Base-by-base conservation (phyloP, 2,888 invertebrate species). In the Lochmaea crataegi region DNA sequence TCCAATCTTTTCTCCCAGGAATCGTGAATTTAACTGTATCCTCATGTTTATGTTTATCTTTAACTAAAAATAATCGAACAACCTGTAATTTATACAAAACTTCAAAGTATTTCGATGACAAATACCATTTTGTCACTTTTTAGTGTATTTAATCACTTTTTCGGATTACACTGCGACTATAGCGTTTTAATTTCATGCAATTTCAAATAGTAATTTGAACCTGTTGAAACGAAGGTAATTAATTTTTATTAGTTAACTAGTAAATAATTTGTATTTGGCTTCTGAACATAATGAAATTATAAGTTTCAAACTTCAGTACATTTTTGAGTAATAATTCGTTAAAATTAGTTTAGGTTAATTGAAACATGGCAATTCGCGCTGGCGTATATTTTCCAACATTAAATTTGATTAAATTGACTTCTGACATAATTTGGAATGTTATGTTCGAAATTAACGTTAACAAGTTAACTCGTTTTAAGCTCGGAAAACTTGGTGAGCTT, bases 241-340 rank as follows among this genome's bases (percentile, higher is more conserved):
- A 58, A 11, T 22, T 12, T 57, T 18, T 57, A 58, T n/a, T 12
- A 32, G 1, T 32, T 53, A 53, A 53, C 58, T 58, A 5, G 32
- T 58, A 12, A 14, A 58, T 58, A 58, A 32, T 58, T 58, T 58
- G 58, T 58, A 58, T n/a, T n/a, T 12, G 58, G 14, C 18, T 41
- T 42, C 38, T 63, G 42, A 11, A 41, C 61, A 12, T 63, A 63
- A 63, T 63, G 10, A 12, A 63, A 63, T 63, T 63, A 61, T 16
- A 63, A 41, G 61, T 63, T 63, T 63, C 12, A 41, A 63, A 42
- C 61, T 42, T 63, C 18, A 63, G 61, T 63, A 60, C 42, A 63
- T 41, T 63, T 63, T 63, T 63, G 61, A 42, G 61, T 42, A 16
- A 63, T 63, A 41, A 63, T 63, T 63, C 42, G 42, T 63, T 63